Evolutionary conservation across 2,113 vertebrate genomes (phyloP).

Genomic region (Vireo altiloquus): DNA sequence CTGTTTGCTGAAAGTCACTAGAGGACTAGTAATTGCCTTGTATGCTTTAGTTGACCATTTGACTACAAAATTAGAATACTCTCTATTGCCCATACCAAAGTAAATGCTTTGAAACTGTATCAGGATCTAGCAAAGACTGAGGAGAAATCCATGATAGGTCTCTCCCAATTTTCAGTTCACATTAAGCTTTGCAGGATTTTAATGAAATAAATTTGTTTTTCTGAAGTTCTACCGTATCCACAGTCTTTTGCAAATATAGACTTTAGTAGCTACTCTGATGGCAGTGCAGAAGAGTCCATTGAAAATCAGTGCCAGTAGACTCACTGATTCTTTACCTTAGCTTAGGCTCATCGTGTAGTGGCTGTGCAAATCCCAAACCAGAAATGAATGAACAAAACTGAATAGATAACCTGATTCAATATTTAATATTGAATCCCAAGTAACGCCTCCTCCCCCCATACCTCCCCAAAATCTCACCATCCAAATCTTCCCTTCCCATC

Average conservation of each 20-base stretch:
- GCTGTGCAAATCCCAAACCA: neutral
- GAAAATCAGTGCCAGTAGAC: neutral
- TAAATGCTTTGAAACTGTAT: conserved; percentile 48
- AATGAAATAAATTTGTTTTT: neutral
- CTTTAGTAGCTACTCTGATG: neutral
- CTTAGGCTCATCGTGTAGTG: neutral
- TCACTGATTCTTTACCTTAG: neutral
- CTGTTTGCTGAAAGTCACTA: conserved; percentile 17
- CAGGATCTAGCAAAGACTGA: neutral
- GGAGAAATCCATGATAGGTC: neutral
- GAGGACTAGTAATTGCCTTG: neutral
- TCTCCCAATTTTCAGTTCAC: neutral
- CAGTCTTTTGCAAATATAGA: neutral
- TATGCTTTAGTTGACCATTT: neutral
- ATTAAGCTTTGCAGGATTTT: neutral
- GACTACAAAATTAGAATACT: conserved; percentile 1
- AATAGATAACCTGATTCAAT: neutral
- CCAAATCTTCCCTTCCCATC: neutral
- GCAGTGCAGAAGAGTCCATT: neutral
- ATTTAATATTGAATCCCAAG: neutral
- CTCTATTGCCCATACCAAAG: neutral
- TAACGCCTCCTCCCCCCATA: neutral
- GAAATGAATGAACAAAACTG: neutral
- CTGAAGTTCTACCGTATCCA: neutral
- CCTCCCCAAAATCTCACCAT: neutral